Base-by-base conservation (phyloP, 1,140 invertebrate genomes). In the Anthonomus grandis region DNA sequence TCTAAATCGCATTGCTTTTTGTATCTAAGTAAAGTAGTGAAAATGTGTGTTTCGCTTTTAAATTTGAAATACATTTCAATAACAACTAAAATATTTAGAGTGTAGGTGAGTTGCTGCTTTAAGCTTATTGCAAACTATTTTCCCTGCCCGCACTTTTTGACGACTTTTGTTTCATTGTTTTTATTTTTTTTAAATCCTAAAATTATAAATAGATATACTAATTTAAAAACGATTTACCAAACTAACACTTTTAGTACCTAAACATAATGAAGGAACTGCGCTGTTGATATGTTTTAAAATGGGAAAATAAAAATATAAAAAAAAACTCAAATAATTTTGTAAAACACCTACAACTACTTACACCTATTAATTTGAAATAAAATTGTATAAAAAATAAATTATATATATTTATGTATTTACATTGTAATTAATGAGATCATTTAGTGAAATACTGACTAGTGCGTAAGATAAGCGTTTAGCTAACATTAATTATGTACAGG, bases 71-170 rank as follows among this genome's bases (percentile, higher is more conserved):
- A n/a, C n/a, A n/a, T n/a, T n/a, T n/a, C n/a, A n/a, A n/a, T n/a
- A n/a, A n/a, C n/a, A n/a, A n/a, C n/a, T n/a, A n/a, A n/a, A n/a
- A n/a, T n/a, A n/a, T 49, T 59, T 49, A 54, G 60, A 68, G 62
- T 68, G 64, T 57, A 57, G 64, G 57, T 57, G n/a, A 69, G 62
- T 71, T 70, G 66, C 65, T 46, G 69, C 69, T 71, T 70, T 55
- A 62, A 73, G 70, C 70, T 68, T 72, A 73, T 73, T 73, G 71
- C 71, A 70, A 69, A 70, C 67, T 70, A 62, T 56, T 65, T 68
- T 67, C 69, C 71, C 62, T 64, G 71, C 71, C 71, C 65, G 70
- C 71, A 72, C 70, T 62, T 39, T 60, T 19, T 25, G 31, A 27
- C 12, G 17, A n/a, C n/a, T n/a, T n/a, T n/a, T n/a, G n/a, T n/a